phyloP scores from a whole-genome alignment of 2,113 vertebrate genomes.

The Silurus meridionalis region DNA sequence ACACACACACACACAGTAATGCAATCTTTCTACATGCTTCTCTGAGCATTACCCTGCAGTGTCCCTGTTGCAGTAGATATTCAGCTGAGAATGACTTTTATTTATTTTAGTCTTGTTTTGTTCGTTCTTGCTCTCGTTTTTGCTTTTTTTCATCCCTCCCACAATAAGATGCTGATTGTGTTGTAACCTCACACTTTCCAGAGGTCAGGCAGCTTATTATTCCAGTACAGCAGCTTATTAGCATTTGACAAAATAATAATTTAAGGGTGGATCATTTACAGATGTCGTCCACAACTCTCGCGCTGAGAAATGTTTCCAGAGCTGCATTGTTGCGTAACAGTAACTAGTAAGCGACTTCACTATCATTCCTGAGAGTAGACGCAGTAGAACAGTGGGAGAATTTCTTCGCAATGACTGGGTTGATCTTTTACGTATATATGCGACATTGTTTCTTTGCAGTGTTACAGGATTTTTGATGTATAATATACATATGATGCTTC shows the following conservation, averaged over 20 bases:
- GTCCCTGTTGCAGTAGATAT: not conserved
- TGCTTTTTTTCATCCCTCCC: not conserved
- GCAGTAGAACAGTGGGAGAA: not conserved
- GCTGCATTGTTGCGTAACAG: not conserved
- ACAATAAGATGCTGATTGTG: conserved; percentile 4
- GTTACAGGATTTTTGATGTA: not conserved
- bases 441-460: not conserved
- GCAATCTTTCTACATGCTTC: not conserved
- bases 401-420: not conserved
- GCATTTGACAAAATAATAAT: conserved; percentile 22
- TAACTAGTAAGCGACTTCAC: not conserved
- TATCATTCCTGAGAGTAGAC: not conserved
- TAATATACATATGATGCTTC: too few species aligned
- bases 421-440: not conserved
- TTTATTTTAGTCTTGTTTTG: not conserved
- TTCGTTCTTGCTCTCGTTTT: not conserved
- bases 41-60: not conserved
- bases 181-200: not conserved
- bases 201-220: conserved; percentile 34
- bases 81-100: not conserved
- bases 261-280: not conserved
- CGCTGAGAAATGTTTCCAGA: not conserved
- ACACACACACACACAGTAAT: not conserved
- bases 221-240: conserved; percentile 18
- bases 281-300: not conserved